Percentiles rank a stretch among this genome's conserved stretches.
Evolutionary conservation across 2,888 invertebrate genomes (phyloP).

Genomic region (Mesorhabditis belari): DNA sequence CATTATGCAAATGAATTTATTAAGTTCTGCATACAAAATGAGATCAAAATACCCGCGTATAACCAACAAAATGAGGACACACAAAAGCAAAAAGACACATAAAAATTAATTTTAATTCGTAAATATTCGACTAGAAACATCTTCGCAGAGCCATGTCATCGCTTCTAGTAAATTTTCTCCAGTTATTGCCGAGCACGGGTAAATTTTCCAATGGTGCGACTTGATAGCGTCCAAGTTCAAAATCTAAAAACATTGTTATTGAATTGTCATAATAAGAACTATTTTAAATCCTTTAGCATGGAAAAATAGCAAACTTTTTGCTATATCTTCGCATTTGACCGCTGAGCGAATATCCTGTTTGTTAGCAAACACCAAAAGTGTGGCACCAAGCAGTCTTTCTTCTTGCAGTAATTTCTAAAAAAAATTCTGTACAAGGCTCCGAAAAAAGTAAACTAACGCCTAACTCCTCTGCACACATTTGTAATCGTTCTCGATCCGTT

Average conservation of each 20-base stretch:
- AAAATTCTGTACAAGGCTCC: conserved; percentile 72
- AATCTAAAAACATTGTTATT: conserved; percentile 67
- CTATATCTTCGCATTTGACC: conserved; percentile 71
- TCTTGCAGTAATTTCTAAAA: conserved; percentile 70
- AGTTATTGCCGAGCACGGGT: conserved; percentile 89
- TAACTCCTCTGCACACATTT: conserved; percentile 37
- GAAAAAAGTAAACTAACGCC: conserved; percentile 67
- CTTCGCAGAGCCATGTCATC: conserved; percentile 91
- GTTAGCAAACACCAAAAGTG: conserved; percentile 88
- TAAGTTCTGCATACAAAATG: no score
- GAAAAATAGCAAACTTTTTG: no score
- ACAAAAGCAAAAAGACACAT: background rate
- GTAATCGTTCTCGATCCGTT: conserved; percentile 67
- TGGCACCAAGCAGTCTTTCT: conserved; percentile 89
- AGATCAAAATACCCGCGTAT: no score
- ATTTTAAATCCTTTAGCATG: no score
- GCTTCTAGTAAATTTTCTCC: conserved; percentile 80
- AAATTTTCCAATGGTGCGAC: conserved; percentile 94
- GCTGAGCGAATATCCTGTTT: conserved; percentile 85
- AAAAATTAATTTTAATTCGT: conserved; percentile 6
- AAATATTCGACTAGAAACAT: conserved; percentile 63
- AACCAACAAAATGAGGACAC: no score
- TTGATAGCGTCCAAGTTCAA: conserved; percentile 81
- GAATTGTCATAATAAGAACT: no score
- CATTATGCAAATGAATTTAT: background rate